Conservation (phyloP, 1,140 invertebrate genomes). For the Hestina assimilis region DNA sequence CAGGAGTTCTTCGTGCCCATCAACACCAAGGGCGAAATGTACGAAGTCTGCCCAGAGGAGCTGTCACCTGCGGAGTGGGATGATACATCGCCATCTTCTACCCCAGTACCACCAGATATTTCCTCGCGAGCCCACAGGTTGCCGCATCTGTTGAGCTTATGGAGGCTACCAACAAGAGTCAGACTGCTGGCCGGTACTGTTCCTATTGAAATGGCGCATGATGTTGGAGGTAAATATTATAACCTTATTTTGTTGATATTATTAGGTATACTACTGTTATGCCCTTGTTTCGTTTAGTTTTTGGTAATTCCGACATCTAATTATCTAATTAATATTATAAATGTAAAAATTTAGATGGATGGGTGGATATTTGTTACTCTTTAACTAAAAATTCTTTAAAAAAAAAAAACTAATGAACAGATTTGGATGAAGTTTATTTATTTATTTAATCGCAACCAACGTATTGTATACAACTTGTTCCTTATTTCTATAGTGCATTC, state of each 20-base stretch:
- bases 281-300: too few relatives aligned
- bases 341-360: too few relatives aligned
- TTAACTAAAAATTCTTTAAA: too few relatives aligned
- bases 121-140: slow-evolving; percentile 54
- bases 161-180: slow-evolving; percentile 77
- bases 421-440: too few relatives aligned
- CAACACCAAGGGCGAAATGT: slow-evolving; percentile 80
- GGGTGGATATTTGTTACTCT: too few relatives aligned
- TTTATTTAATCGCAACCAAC: too few relatives aligned
- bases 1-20: slow-evolving; percentile 81
- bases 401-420: too few relatives aligned
- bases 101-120: slow-evolving; percentile 45
- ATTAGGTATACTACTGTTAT: too few relatives aligned
- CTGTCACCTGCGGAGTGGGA: slow-evolving; percentile 75
- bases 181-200: slow-evolving; percentile 77
- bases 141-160: slow-evolving; percentile 69
- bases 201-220: slow-evolving; percentile 78
- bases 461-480: too few relatives aligned
- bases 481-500: too few relatives aligned
- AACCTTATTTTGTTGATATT: background rate
- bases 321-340: too few relatives aligned
- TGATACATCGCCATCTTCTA: slow-evolving; percentile 29
- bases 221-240: slow-evolving; percentile 73
- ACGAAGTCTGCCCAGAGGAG: slow-evolving; percentile 77
- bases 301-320: too few relatives aligned